A percentile compares a stretch with the other conserved stretches of the same genome.
phyloP scores from a whole-genome alignment of 2,113 vertebrate genomes.

The Podilymbus podiceps region DNA sequence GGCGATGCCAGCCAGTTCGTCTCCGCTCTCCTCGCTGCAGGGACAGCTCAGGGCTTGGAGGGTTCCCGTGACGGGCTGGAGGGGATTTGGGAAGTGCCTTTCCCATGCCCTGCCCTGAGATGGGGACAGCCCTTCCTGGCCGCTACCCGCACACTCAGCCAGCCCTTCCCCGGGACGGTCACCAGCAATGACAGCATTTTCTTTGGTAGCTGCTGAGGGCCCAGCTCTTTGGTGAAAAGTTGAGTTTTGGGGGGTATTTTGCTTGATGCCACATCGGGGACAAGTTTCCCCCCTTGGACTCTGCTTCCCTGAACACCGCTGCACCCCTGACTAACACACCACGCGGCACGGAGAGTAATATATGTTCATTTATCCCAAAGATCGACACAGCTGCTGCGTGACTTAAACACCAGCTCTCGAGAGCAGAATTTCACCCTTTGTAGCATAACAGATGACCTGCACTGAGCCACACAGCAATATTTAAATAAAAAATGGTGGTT shows the following conservation, averaged over 20 bases:
- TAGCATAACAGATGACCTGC: neutral
- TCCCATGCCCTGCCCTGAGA: neutral
- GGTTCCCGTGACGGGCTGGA: neutral
- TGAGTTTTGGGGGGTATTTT: neutral
- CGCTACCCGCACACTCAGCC: neutral
- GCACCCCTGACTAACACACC: too few species aligned
- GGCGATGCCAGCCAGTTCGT: neutral
- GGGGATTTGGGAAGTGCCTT: neutral
- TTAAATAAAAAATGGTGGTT: neutral
- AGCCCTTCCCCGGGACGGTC: neutral
- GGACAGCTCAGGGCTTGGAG: neutral
- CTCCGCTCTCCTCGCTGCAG: accelerated
- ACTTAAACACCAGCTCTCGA: neutral
- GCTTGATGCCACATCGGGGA: neutral
- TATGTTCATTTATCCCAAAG: neutral
- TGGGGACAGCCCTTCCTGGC: neutral
- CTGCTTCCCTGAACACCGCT: neutral
- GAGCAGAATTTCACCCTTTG: neutral
- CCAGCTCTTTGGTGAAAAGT: neutral
- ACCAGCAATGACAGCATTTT: neutral
- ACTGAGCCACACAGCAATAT: neutral
- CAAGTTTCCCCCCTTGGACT: neutral
- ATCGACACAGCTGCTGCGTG: accelerated
- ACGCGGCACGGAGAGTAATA: accelerated
- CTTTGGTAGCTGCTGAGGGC: accelerated